Conservation (phyloP, 2,113 vertebrate species). For the Hydrolagus affinis region DNA sequence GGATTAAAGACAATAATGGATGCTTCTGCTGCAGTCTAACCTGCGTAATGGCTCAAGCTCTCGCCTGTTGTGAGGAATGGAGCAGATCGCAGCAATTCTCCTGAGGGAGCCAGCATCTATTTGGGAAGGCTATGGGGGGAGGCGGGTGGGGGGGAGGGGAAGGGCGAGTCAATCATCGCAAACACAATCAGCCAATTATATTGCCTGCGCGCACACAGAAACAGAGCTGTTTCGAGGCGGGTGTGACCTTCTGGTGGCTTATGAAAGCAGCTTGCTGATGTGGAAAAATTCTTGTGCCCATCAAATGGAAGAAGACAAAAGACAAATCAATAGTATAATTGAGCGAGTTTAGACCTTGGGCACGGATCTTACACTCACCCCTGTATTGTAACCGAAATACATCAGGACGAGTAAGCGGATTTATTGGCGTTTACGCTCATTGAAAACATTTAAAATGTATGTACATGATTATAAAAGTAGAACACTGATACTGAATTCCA, state of each 20-base stretch:
- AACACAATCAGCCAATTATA: constrained; percentile 62
- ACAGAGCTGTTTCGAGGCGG: constrained; percentile 45
- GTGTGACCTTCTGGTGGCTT: constrained; percentile 57
- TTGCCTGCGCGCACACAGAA: constrained; percentile 46
- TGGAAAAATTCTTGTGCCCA: constrained; percentile 52
- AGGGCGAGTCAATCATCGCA: constrained; percentile 45
- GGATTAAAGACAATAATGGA: constrained; percentile 56
- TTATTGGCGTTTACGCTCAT: background rate
- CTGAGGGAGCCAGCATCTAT: constrained; percentile 45
- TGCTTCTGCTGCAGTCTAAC: constrained; percentile 45
- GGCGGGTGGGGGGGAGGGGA: constrained; percentile 38
- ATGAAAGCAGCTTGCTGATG: constrained; percentile 51
- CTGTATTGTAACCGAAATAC: background rate
- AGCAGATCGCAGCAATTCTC: constrained; percentile 53
- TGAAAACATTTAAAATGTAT: background rate
- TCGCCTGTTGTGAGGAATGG: constrained; percentile 41
- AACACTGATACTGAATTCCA: background rate
- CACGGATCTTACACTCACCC: background rate
- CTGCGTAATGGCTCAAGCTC: constrained; percentile 53
- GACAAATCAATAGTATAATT: constrained; percentile 32
- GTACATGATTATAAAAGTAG: background rate
- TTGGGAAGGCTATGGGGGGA: constrained; percentile 44
- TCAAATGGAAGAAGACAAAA: constrained; percentile 42
- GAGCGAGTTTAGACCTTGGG: constrained; percentile 8
- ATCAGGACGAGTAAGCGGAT: background rate